Evolutionary conservation across 2,888 invertebrate genomes (phyloP).

Genomic region (Incurvaria masculella): DNA sequence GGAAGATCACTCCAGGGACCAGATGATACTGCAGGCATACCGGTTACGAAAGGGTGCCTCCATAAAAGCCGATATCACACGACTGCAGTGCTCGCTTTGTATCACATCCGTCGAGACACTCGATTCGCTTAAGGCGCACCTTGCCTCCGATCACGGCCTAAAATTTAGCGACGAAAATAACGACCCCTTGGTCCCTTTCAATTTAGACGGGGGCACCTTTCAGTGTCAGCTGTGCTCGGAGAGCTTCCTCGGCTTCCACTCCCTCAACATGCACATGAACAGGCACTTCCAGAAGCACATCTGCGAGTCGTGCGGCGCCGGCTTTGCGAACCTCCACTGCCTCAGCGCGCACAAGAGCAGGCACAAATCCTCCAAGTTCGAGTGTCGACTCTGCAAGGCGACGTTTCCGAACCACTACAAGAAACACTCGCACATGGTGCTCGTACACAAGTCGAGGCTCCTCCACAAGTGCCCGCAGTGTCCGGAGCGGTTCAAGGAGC

Average conservation of each 20-base stretch:
- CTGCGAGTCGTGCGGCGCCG: slow-evolving; percentile 39
- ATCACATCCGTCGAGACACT: slow-evolving; percentile 20
- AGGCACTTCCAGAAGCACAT: slow-evolving; percentile 41
- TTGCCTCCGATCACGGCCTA: slow-evolving; percentile 24
- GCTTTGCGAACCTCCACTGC: slow-evolving; percentile 37
- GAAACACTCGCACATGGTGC: slow-evolving; percentile 23
- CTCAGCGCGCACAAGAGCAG: slow-evolving; percentile 35
- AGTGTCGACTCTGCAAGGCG: slow-evolving; percentile 27
- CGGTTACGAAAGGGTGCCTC: slow-evolving; percentile 26
- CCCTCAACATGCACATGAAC: slow-evolving; percentile 41
- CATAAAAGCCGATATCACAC: slow-evolving; percentile 29
- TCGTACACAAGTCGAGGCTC: slow-evolving; percentile 20
- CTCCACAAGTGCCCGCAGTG: slow-evolving; percentile 34
- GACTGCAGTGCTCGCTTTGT: slow-evolving; percentile 33
- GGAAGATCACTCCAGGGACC: slow-evolving; percentile 25
- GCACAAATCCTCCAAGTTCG: slow-evolving; percentile 22
- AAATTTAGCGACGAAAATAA: slow-evolving; percentile 22
- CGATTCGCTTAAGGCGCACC: slow-evolving; percentile 24
- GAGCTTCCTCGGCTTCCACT: slow-evolving; percentile 27
- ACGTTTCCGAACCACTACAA: slow-evolving; percentile 23
- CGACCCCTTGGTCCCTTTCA: slow-evolving; percentile 37
- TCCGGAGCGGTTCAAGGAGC: slow-evolving; percentile 30
- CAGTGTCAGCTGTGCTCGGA: slow-evolving; percentile 37
- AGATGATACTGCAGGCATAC: slow-evolving; percentile 37
- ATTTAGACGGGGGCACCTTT: slow-evolving; percentile 24